Evolutionary conservation across 2,888 invertebrate species (phyloP), one percentile per base, ranked within the genome.

Genomic region (Drosophila buzzatii): DNA sequence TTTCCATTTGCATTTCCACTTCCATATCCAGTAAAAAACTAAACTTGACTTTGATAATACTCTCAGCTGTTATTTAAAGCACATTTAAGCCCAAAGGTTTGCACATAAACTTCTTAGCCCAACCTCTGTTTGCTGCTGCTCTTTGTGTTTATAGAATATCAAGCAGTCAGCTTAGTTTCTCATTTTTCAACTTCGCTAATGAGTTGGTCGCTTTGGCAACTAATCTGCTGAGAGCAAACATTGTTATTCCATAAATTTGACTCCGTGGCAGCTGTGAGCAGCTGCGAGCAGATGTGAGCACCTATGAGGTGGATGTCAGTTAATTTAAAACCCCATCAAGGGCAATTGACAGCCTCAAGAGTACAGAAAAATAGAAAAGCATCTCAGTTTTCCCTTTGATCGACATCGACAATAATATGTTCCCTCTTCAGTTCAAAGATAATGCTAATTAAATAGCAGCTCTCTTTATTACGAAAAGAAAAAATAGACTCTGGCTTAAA

Each of bases 1-100:
- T 86, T 86, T 80, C 55, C 75, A 73, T 73, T 89, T 78, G 56
- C 77, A 78, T 86, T 85, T 77, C 56, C 77, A 75, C 73, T 83
- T 73, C 66, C 68, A 20, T 12, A 6, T 2, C 2, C 14, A 39
- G 6, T 2, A 49, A n/a, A n/a, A 33, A 56, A 20, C n/a, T 14
- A 39, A 66, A 33, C 27, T 51, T 35, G 33, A 49, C 37, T 55
- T 58, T 23, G 37, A 4, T 42, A 56, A 69, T 49, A 8, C 44
- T 20, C 42, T n/a, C 42, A 14, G 14, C 55, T 14, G 39, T 42
- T 66, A 66, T 73, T 66, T 44, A 14, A 18, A 31, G 14, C 39
- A n/a, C n/a, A 45, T 27, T 45, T 23, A 16, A 45, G 23, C 16
- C 16, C 16, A 45, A 23, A 45, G 45, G 45, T 39, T 39, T n/a